Base-by-base conservation (phyloP, 2,797 vertebrate genomes). In the Neomorphus geoffroyi region DNA sequence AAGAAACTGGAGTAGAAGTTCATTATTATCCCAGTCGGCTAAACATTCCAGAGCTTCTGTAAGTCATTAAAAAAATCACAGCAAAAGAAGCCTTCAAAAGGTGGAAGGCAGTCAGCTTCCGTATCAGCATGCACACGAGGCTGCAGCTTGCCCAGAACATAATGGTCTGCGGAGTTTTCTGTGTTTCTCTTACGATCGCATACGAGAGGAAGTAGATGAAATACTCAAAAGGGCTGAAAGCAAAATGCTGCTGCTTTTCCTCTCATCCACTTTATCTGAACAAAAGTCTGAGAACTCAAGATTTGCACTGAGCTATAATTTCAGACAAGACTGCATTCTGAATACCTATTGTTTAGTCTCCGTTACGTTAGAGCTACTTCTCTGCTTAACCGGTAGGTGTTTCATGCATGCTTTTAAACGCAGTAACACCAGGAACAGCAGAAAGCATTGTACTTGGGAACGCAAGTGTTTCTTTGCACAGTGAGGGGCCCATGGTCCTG, bases 221-320 rank as follows among this genome's bases (percentile, higher is more conserved):
- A 86, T 46, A 83, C 11, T 54, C 24, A 53, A 32, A 92, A 79
- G 27, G 19, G 8, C 35, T 84, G 41, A 88, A 75, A 60, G 57
- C n/a, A 91, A 90, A 95, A 84, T 13, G 12, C 37, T 72, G 35
- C 46, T 92, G 66, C 71, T 87, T 92, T 92, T 74, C 64, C 74
- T 61, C 33, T 60, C 41, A 35, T 77, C 94, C 51, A 58, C 39
- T 91, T 75, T 62, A 43, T 46, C 28, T 7, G 26, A 77, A 92
- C 21, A 53, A 18, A 83, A 92, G 46, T 57, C 30, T 74, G 17
- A 72, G 24, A 80, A 66, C 33, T 62, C 66, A 79, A 57, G 56
- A 66, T 48, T 65, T 48, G 33, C 60, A 62, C 19, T 11, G 32
- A 86, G 50, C 65, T 48, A 51, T 77, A 30, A 85, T 93, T 93